Evolutionary conservation across 2,113 vertebrate species (phyloP), one percentile per base, ranked within the genome.

Genomic region (Pedetes capensis): DNA sequence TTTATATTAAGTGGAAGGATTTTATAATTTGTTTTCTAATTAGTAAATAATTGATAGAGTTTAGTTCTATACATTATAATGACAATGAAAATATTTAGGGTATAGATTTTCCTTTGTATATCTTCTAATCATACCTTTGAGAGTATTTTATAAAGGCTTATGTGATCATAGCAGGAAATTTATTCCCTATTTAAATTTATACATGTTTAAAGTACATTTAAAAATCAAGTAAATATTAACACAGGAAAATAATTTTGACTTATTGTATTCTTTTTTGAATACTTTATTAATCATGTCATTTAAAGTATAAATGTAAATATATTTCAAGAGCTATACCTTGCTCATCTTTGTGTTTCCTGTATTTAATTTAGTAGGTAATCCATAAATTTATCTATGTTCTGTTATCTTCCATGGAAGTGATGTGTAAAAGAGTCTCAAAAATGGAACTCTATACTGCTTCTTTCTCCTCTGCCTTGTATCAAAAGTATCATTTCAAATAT

Each of bases 21-120:
- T 44, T 96, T 89, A 97, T 74, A 61, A 83, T 92, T 84, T 94
- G 42, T 64, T 96, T 97, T 97, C 85, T 95, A 78, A 78, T 96
- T 89, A 93, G 71, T 88, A 74, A 96, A 37, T 91, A 95, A 94
- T 51, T 84, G 61, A 94, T 27, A 93, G 75, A 61, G 39, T 91
- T 59, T 49, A 69, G 47, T 71, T 82, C 79, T 74, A 74, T 2
- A 39, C 7, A 34, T 88, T 63, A 64, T n/a, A 84, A 75, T 34
- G 55, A 16, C 42, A 79, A 86, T 84, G 27, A 83, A 57, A 68
- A 42, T 80, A 55, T 44, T 74, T 18, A 66, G 51, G n/a, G 6
- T 47, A 2, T 61, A 55, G 32, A 6, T 81, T 93, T 93, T 89
- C 42, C n/a, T n/a, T 76, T 49, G 47, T 18, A 42, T 64, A 27